These are phyloP conservation scores for Tachysurus fulvidraco DNA, from an alignment of 2,113 vertebrate species.

Conservation along the genomic window DNA sequence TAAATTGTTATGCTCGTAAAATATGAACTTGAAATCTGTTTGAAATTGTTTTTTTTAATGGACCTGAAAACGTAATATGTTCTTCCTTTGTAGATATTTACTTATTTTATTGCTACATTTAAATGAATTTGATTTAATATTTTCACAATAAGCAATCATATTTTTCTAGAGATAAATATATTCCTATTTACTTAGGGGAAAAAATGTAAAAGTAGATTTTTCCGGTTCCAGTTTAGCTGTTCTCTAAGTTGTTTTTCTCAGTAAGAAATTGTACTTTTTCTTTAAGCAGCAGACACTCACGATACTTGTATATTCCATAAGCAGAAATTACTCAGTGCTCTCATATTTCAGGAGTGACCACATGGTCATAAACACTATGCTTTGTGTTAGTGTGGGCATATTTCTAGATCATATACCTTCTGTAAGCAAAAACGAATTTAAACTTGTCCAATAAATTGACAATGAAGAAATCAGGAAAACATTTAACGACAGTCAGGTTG, in stretches of 20 bases:
- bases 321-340: not conserved
- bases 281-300: not conserved
- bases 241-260: not conserved
- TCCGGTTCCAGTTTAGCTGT: not conserved
- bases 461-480: constrained; percentile 14
- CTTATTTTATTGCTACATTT: not conserved
- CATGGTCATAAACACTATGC: not conserved
- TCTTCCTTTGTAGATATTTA: not conserved
- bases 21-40: not conserved
- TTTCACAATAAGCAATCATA: not conserved
- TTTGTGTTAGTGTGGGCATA: not conserved
- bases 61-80: not conserved
- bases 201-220: not conserved
- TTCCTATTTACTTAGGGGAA: not conserved
- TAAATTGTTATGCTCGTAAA: not conserved
- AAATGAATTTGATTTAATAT: not conserved
- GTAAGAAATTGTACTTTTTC: not conserved
- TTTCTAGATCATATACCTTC: constrained; percentile 1
- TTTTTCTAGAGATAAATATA: not conserved
- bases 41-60: not conserved
- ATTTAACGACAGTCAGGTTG: not conserved
- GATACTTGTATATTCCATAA: constrained; percentile 2
- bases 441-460: not conserved
- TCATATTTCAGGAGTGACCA: not conserved
- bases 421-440: not conserved